Percentiles rank a stretch among this genome's conserved stretches.
Conservation (phyloP, 2,797 vertebrate genomes). For the Cuniculus paca region DNA sequence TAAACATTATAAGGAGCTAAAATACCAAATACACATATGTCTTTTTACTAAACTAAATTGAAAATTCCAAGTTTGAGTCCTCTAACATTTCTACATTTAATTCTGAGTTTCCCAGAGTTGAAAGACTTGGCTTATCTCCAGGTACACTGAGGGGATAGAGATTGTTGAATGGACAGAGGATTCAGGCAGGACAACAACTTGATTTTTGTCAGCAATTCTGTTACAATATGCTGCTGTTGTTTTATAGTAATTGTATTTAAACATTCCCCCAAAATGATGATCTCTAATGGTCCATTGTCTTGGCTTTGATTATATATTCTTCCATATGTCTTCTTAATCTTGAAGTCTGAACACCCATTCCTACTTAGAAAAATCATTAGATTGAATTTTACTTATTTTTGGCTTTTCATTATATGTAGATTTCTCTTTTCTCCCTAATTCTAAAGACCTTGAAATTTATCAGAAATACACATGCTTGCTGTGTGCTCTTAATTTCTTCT, state of each 20-base stretch:
- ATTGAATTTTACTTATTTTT: background rate
- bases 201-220: background rate
- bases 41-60: conserved; percentile 16
- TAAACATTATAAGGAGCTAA: background rate
- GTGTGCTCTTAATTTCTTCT: background rate
- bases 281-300: background rate
- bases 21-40: background rate
- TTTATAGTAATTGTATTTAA: background rate
- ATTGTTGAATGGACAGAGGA: background rate
- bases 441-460: background rate
- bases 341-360: background rate
- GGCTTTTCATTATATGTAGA: background rate
- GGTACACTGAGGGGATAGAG: background rate
- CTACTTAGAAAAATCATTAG: background rate
- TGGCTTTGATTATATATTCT: background rate
- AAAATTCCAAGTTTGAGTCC: background rate
- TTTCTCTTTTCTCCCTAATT: conserved; percentile 30
- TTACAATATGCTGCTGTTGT: background rate
- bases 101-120: background rate
- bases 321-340: background rate
- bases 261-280: background rate
- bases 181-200: background rate
- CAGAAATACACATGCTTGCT: background rate
- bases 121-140: background rate
- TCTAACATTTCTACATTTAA: background rate